phyloP scores from a whole-genome alignment of 2,797 vertebrate genomes.

The Chromis chromis region DNA sequence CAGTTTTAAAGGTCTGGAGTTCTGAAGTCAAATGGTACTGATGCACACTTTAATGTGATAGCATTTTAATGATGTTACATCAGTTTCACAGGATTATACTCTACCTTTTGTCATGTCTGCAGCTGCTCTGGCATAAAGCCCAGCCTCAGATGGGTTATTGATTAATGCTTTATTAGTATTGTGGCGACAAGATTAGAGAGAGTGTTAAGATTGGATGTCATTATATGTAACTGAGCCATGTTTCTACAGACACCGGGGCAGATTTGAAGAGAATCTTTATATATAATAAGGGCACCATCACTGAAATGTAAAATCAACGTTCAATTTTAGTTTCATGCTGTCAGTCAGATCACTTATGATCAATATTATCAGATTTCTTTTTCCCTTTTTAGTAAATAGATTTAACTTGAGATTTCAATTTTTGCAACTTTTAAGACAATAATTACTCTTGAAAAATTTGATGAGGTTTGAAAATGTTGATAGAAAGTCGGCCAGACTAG shows the following conservation, averaged over 20 bases:
- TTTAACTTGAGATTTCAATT: no score
- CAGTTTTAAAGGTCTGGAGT: neutral
- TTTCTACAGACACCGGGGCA: neutral
- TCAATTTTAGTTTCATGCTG: no score
- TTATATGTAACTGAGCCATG: neutral
- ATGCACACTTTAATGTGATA: neutral
- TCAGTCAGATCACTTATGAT: no score
- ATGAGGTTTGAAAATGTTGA: neutral
- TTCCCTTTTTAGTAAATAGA: no score
- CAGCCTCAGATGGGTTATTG: neutral
- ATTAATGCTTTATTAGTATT: slow-evolving; percentile 25
- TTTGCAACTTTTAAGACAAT: no score
- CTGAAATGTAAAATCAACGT: no score
- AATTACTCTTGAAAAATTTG: no score
- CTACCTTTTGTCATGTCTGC: neutral
- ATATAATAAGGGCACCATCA: no score
- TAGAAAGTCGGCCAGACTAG: neutral
- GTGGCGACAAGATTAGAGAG: slow-evolving; percentile 36
- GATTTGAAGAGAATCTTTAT: slow-evolving; percentile 12
- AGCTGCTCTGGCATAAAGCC: neutral
- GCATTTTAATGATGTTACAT: neutral
- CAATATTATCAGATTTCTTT: no score
- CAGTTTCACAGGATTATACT: neutral
- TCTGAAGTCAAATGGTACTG: neutral
- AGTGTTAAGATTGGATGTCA: slow-evolving; percentile 2